Percentiles rank a stretch among this genome's conserved stretches.
These are phyloP conservation scores for Aphis gossypii DNA, from an alignment of 1,140 invertebrate species.

Conservation along the genomic window DNA sequence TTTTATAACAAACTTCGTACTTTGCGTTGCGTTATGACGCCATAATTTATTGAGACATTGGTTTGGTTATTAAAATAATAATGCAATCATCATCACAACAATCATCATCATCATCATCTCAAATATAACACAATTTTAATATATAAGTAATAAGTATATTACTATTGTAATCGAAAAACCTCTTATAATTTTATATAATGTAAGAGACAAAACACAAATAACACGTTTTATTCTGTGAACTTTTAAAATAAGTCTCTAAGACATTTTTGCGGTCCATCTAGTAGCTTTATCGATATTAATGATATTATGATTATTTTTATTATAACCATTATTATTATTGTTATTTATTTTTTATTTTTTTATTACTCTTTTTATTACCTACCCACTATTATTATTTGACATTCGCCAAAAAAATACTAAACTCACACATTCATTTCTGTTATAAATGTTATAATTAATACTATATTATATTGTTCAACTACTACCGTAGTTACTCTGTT, in stretches of 20 bases:
- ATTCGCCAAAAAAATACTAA: not conserved
- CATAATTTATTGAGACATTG: not conserved
- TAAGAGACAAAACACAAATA: not conserved
- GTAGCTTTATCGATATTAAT: not conserved
- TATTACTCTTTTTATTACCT: not conserved
- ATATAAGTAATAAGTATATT: not conserved
- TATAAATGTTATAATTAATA: not conserved
- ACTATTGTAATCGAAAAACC: not conserved
- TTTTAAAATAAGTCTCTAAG: not conserved
- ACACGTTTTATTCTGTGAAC: not conserved
- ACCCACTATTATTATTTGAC: not conserved
- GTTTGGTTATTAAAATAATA: conserved; percentile 42
- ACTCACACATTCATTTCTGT: not conserved
- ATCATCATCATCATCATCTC: not conserved
- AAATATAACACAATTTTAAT: not conserved
- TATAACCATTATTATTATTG: not conserved
- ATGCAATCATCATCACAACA: not conserved
- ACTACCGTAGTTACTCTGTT: not conserved
- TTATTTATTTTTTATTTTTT: not conserved
- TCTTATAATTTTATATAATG: not conserved
- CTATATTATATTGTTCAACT: not conserved
- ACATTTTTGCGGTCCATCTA: not conserved
- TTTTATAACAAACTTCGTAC: conserved; percentile 11
- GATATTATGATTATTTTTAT: not conserved
- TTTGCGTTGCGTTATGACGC: not conserved